Conservation (phyloP, 2,113 vertebrate genomes). For the Clupea harengus region DNA sequence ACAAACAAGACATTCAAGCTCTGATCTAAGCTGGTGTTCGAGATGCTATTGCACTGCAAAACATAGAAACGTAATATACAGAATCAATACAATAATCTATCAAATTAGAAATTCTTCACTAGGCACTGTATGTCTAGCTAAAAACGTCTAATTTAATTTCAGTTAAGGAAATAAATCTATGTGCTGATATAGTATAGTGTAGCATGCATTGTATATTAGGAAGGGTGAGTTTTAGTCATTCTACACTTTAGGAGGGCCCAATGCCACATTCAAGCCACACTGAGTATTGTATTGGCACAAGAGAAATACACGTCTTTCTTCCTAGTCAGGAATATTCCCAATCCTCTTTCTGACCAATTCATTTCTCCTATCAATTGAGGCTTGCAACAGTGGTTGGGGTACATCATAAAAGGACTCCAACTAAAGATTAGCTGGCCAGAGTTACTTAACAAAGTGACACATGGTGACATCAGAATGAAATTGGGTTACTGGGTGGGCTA, state of each 20-base stretch:
- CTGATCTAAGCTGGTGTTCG: constrained; percentile 10
- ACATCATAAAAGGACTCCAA: background rate
- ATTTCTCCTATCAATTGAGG: constrained; percentile 3
- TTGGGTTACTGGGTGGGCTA: background rate
- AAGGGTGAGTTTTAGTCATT: background rate
- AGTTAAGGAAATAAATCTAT: background rate
- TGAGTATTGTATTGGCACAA: constrained; percentile 34
- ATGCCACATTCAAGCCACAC: constrained; percentile 33
- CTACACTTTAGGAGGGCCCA: constrained; percentile 14
- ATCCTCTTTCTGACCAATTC: constrained; percentile 2
- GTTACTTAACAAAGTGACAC: background rate
- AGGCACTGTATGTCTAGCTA: background rate
- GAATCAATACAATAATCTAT: constrained; percentile 4
- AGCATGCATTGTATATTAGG: background rate
- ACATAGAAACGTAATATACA: constrained; percentile 27
- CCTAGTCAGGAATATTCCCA: background rate
- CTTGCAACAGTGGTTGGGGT: constrained; percentile 1
- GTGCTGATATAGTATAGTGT: background rate
- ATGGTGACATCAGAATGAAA: background rate
- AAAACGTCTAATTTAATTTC: background rate
- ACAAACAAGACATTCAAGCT: background rate
- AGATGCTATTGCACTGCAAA: constrained; percentile 30
- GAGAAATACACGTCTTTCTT: constrained; percentile 18
- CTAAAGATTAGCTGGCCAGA: background rate
- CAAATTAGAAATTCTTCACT: background rate